phyloP scores from a whole-genome alignment of 2,113 vertebrate species.

The Ochotona princeps region DNA sequence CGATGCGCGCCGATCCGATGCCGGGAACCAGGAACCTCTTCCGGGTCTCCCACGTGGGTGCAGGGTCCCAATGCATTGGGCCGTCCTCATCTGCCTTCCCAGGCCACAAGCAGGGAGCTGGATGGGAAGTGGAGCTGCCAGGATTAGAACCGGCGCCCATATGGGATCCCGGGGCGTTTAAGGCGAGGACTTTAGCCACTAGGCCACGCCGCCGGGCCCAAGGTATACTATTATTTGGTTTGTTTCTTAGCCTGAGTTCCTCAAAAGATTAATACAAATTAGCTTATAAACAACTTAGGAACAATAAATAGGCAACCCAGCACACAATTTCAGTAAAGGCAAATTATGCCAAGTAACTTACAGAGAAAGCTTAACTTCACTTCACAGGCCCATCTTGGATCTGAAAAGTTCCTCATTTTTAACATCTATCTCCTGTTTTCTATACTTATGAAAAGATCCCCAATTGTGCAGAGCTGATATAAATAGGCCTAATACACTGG shows the following conservation, averaged over 20 bases:
- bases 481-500: background rate
- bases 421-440: background rate
- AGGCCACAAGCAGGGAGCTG: too few species aligned
- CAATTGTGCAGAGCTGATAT: background rate
- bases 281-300: background rate
- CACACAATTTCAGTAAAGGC: background rate
- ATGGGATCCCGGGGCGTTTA: too few species aligned
- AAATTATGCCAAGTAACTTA: background rate
- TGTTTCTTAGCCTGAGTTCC: background rate
- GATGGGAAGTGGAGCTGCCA: too few species aligned
- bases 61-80: too few species aligned
- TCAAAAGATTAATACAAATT: background rate
- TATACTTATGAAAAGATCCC: background rate
- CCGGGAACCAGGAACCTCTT: too few species aligned
- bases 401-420: background rate
- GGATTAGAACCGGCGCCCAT: too few species aligned
- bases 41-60: too few species aligned
- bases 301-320: background rate
- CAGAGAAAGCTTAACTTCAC: background rate
- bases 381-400: background rate
- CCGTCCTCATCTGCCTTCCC: too few species aligned
- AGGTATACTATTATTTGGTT: background rate
- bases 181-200: too few species aligned
- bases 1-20: too few species aligned
- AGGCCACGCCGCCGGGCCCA: too few species aligned